Base-by-base conservation (phyloP, 2,888 invertebrate species). In the Arge pagana region DNA sequence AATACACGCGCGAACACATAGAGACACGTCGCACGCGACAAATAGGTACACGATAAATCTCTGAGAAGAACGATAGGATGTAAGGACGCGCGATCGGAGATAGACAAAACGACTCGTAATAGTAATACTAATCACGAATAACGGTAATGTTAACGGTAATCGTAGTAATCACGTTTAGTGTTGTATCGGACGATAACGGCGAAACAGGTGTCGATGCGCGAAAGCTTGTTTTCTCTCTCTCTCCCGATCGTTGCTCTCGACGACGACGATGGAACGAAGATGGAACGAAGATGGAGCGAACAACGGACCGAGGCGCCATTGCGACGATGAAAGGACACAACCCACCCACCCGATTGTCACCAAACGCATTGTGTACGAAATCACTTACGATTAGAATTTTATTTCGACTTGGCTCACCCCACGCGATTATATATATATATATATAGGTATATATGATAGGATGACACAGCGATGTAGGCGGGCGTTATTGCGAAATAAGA, bases 321-420 rank as follows among this genome's bases (percentile, higher is more conserved):
- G n/a, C n/a, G n/a, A n/a, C n/a, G n/a, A n/a, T 39, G 11, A 33
- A 33, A 43, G n/a, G 31, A 21, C 31, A 45, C 35, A 15, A 45
- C 31, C 35, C n/a, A n/a, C 58, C 60, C 59, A 61, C 58, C 60
- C 59, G 57, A 59, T 56, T 58, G 48, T 62, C 59, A 60, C 62
- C 60, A 58, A 60, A 56, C 52, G 56, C 62, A 62, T 62, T 58
- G 58, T n/a, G n/a, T 59, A 61, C 53, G 55, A 55, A 53, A 58
- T 58, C 57, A 55, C 56, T 59, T 51, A 56, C 53, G 40, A 28
- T 26, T 40, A 37, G 28, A 41, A 48, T 23, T 28, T 45, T 39
- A 41, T 28, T 43, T 50, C 40, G 31, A 31, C 23, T 45, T 49
- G 16, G 33, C 6, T 23, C 26, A 21, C 39, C 33, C 2, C 16